Conservation (phyloP, 2,888 invertebrate genomes). For the Drosophila mettleri region DNA sequence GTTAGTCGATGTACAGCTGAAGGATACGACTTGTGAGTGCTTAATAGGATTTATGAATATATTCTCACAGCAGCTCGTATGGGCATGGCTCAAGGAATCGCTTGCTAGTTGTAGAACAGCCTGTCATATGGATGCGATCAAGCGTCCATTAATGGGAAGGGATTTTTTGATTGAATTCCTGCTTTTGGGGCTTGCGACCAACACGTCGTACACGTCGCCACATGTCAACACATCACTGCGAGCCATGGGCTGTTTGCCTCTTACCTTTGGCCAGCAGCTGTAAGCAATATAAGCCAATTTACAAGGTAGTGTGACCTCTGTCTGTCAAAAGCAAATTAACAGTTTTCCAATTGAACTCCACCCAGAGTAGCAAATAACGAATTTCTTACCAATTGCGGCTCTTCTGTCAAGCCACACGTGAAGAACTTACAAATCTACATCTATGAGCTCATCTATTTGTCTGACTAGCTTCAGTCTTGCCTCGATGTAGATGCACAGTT, state of each 20-base stretch:
- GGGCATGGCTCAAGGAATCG: neutral
- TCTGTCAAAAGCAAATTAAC: conserved; percentile 6
- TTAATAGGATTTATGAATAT: too few species aligned
- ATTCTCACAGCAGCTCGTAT: neutral
- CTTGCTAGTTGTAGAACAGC: neutral
- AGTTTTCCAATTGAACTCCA: too few species aligned
- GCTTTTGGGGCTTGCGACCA: neutral
- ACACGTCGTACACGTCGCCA: conserved; percentile 35
- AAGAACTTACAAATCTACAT: neutral
- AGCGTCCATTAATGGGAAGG: neutral
- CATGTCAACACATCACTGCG: neutral
- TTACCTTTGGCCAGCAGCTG: neutral
- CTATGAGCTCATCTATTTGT: neutral
- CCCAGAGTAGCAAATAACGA: neutral
- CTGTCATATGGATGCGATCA: neutral
- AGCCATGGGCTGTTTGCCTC: neutral
- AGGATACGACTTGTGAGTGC: too few species aligned
- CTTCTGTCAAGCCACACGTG: neutral
- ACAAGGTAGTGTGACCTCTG: neutral
- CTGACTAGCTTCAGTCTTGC: too few species aligned
- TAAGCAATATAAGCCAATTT: neutral
- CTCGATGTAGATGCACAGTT: neutral
- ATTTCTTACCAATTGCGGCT: neutral
- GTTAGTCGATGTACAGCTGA: too few species aligned
- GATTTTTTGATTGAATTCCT: neutral